Evolutionary conservation across 2,797 vertebrate genomes (phyloP), one percentile per base, ranked within the genome.

Genomic region (Eulemur albifrons): DNA sequence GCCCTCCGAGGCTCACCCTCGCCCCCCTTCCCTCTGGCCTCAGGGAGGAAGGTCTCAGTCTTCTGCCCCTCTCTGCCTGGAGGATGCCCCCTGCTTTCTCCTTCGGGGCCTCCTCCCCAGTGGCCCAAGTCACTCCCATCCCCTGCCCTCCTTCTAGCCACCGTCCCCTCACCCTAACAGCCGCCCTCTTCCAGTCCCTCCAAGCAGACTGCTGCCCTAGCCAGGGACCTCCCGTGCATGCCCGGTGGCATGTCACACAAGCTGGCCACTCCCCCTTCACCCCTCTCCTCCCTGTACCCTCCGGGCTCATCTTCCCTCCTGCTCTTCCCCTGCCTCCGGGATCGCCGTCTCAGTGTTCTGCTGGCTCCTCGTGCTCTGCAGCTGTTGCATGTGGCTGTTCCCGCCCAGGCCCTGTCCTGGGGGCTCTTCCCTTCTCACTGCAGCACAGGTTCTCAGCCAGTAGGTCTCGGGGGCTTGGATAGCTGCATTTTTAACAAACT

Each of bases 391-490:
- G 13, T 3, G 3, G 17, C 7, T 32, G 9, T 15, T 70, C 59
- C 35, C 52, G 1, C 57, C 8, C 6, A 25, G 40, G 27, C 48
- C 48, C 18, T 1, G 3, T 4, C 67, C 59, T 35, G 25, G 54
- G 32, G 30, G 2, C 5, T 32, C 30, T 32, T 18, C 52, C 32
- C 54, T 83, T 83, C 14, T 67, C 63, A 21, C 20, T 20, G 50
- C 54, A 40, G 54, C 45, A 81, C 21, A 35, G 23, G 32, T 25
- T 12, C 35, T 65, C 35, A 2, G 13, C 23, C 7, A 18, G 40
- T 4, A 25, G 20, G 5, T 23, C 0, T 0, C 7, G 32, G 8
- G 3, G 14, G 5, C 40, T n/a, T 0, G 0, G 32, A 25, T 30
- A 30, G 13, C 57, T 32, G 45, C 35, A 35, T 69, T 67, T 75